A percentile compares a stretch with the other conserved stretches of the same genome.
These are phyloP conservation scores for Halictus ligatus DNA, from an alignment of 2,888 invertebrate genomes.

Conservation along the genomic window DNA sequence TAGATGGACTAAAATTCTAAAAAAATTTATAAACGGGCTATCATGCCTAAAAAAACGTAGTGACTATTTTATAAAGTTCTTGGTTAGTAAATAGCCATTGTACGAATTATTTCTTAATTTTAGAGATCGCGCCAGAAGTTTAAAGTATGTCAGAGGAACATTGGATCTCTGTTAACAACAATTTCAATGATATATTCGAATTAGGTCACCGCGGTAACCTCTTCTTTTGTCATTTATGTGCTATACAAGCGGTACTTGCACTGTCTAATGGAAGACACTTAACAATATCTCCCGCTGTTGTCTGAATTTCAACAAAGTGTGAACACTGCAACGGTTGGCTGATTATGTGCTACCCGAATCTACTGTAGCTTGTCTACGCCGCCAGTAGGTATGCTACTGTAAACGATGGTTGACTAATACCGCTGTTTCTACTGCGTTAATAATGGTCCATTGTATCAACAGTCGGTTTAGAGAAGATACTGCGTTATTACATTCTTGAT, in stretches of 20 bases:
- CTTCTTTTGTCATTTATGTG: background rate
- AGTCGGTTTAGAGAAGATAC: constrained; percentile 29
- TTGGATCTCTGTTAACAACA: background rate
- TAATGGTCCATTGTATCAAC: constrained; percentile 45
- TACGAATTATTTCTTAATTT: background rate
- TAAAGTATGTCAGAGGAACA: background rate
- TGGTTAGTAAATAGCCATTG: background rate
- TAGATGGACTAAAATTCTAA: too few relatives aligned
- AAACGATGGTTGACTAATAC: constrained; percentile 56
- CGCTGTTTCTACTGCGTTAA: constrained; percentile 47
- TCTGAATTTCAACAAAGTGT: constrained; percentile 44
- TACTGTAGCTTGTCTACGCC: constrained; percentile 19
- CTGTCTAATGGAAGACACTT: constrained; percentile 21
- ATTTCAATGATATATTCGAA: background rate
- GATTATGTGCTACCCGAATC: constrained; percentile 40
- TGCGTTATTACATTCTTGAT: constrained; percentile 32
- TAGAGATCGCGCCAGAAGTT: background rate
- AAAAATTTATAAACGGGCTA: too few relatives aligned
- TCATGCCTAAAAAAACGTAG: background rate
- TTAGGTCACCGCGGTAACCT: background rate
- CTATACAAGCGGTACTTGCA: background rate
- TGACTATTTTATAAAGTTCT: background rate
- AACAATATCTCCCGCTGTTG: constrained; percentile 17
- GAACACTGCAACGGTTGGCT: constrained; percentile 42
- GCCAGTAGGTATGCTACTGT: constrained; percentile 18